Percentiles rank a stretch among this genome's conserved stretches.
phyloP scores from a whole-genome alignment of 2,797 vertebrate genomes.

The Loriculus beryllinus region DNA sequence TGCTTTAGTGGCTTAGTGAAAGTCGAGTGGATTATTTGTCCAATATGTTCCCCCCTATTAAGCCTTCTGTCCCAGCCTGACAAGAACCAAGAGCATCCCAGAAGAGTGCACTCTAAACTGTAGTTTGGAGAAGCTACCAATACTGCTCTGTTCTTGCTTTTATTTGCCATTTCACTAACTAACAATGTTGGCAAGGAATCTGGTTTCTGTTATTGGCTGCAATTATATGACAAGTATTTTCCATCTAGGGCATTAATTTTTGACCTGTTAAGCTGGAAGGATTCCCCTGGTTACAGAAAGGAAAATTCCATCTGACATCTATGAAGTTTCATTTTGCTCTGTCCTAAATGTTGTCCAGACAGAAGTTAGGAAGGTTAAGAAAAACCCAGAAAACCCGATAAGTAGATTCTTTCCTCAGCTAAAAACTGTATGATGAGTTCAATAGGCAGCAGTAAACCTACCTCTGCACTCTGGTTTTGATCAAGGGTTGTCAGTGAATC shows the following conservation, averaged over 20 bases:
- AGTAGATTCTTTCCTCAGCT: neutral
- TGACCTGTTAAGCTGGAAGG: neutral
- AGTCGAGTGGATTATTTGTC: constrained; percentile 46
- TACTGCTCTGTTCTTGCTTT: neutral
- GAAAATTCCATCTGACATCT: neutral
- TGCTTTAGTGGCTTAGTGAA: constrained; percentile 34
- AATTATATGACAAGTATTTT: constrained; percentile 2
- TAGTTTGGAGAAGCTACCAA: neutral
- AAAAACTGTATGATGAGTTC: neutral
- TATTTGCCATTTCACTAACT: neutral
- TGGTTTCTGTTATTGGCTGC: neutral
- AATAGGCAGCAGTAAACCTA: neutral
- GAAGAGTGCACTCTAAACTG: neutral
- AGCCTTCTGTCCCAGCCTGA: constrained; percentile 18
- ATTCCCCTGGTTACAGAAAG: neutral
- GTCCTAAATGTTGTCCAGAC: neutral
- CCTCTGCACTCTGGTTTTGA: neutral
- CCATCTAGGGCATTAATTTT: constrained; percentile 2
- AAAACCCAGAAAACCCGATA: neutral
- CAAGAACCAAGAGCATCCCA: neutral
- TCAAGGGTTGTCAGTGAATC: neutral
- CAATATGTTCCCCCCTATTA: constrained; percentile 12
- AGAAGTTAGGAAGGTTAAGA: neutral
- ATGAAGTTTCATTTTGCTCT: neutral
- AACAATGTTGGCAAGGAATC: neutral